Conservation (phyloP, 2,888 invertebrate species). For the Resseliella maxima region DNA sequence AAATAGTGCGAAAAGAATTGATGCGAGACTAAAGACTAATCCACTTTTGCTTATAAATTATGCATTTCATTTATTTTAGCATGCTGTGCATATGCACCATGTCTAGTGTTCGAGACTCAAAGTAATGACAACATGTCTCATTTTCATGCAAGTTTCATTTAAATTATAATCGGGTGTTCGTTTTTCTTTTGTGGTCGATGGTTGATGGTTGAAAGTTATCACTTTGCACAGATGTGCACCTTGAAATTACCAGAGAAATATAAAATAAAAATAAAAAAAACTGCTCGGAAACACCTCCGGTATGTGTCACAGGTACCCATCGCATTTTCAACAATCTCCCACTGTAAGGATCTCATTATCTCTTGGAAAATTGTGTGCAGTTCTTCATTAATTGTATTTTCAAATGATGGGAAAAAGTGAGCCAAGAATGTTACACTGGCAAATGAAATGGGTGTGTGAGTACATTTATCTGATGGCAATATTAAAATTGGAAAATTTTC, state of each 20-base stretch:
- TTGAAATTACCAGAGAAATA: too few relatives aligned
- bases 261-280: too few relatives aligned
- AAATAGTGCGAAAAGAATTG: too few relatives aligned
- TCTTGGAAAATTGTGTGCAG: not conserved
- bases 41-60: conserved; percentile 41
- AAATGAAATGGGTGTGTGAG: not conserved
- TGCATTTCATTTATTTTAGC: conserved; percentile 34
- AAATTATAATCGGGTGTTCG: not conserved
- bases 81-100: not conserved
- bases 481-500: not conserved
- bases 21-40: conserved; percentile 15
- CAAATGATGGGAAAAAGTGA: not conserved
- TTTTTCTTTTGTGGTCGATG: not conserved
- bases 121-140: not conserved
- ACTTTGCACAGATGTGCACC: not conserved
- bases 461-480: not conserved
- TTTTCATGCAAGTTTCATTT: conserved; percentile 45
- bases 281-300: not conserved
- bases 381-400: conserved; percentile 25
- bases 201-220: too few relatives aligned
- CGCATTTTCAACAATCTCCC: not conserved
- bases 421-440: not conserved
- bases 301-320: not conserved
- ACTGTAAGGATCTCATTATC: conserved; percentile 30
- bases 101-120: not conserved